Percentiles rank a stretch among this genome's conserved stretches.
These are phyloP conservation scores for Meriones unguiculatus DNA, from an alignment of 2,113 vertebrate species.

Conservation along the genomic window DNA sequence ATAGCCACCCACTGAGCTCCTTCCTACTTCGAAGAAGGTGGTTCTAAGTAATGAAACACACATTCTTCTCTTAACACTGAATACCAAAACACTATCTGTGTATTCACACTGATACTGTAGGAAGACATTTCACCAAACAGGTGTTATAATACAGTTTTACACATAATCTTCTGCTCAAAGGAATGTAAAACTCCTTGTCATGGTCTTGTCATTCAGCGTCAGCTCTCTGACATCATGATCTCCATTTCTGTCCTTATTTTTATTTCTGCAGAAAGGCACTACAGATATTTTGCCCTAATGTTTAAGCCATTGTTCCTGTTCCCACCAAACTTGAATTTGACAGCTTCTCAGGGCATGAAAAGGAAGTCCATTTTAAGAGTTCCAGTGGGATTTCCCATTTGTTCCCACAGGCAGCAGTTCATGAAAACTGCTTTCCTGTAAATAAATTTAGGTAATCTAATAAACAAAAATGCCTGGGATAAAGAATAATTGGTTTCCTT, in stretches of 20 bases:
- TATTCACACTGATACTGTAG: neutral
- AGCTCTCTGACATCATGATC: rapidly evolving
- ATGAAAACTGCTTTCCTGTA: conserved; percentile 1
- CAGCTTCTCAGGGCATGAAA: neutral
- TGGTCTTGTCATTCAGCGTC: neutral
- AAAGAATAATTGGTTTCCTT: neutral
- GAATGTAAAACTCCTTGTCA: neutral
- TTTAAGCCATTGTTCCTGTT: neutral
- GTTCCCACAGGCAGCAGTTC: conserved; percentile 2
- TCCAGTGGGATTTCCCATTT: conserved; percentile 37
- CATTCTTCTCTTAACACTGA: neutral
- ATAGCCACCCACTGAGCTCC: neutral
- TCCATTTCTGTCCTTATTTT: neutral
- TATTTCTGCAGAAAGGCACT: neutral
- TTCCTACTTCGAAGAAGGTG: neutral
- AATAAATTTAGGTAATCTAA: conserved; percentile 50
- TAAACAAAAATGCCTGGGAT: neutral
- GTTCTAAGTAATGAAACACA: neutral
- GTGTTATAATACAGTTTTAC: neutral
- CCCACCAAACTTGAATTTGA: neutral
- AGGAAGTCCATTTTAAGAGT: conserved; percentile 27
- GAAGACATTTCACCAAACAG: neutral
- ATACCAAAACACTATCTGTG: neutral
- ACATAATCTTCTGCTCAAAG: neutral
- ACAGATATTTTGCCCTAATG: neutral